phyloP scores from a whole-genome alignment of 2,113 vertebrate species.

The Callipepla squamata region DNA sequence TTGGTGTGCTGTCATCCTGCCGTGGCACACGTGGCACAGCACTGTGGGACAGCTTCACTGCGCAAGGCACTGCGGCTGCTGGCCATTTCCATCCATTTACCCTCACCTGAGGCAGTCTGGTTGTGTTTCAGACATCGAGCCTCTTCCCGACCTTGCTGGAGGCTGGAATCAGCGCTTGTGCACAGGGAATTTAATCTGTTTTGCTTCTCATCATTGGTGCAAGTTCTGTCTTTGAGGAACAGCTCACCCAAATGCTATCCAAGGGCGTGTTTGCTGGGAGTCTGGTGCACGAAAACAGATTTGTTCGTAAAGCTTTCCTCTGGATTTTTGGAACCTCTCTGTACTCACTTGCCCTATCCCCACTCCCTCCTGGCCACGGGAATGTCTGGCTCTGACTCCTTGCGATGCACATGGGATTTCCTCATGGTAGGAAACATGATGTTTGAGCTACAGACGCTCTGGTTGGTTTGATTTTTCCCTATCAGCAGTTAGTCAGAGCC shows the following conservation, averaged over 20 bases:
- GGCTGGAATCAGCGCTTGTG: background rate
- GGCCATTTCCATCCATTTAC: background rate
- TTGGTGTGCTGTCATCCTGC: slow-evolving; percentile 25
- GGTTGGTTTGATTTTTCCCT: background rate
- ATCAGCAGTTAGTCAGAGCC: background rate
- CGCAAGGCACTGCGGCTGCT: background rate
- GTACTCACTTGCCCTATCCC: background rate
- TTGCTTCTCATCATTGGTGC: background rate
- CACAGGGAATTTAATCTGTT: background rate
- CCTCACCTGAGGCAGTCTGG: background rate
- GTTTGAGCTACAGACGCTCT: background rate
- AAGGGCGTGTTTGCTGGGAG: slow-evolving; percentile 3
- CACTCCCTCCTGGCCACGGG: background rate
- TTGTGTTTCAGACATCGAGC: background rate
- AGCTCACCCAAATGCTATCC: background rate
- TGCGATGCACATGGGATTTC: background rate
- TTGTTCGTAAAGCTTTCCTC: slow-evolving; percentile 6
- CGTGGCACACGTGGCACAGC: background rate
- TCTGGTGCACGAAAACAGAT: background rate
- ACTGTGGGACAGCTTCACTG: background rate
- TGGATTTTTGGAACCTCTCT: background rate
- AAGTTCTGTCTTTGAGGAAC: background rate
- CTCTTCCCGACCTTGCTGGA: background rate
- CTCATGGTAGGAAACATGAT: background rate
- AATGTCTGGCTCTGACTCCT: background rate